Evolutionary conservation across 1,140 invertebrate genomes (phyloP).

Genomic region (Nylanderia fulva): DNA sequence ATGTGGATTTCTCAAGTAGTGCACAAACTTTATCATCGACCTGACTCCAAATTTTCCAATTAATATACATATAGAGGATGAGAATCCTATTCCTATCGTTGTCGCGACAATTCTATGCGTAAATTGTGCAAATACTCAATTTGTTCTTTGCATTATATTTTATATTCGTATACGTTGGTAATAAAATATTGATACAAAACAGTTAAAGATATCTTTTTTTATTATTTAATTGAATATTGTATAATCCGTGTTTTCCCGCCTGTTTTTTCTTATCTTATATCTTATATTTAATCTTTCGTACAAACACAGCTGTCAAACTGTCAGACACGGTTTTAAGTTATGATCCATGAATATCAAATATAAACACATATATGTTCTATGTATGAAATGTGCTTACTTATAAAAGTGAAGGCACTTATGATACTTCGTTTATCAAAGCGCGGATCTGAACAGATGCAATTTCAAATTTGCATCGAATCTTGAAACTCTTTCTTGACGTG

Average conservation of each 20-base stretch:
- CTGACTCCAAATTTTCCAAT: conserved; percentile 3
- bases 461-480: neutral
- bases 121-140: neutral
- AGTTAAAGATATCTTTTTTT: neutral
- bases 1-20: neutral
- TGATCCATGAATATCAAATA: neutral
- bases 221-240: neutral
- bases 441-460: neutral
- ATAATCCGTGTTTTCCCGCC: neutral
- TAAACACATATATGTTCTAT: neutral
- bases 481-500: too few species aligned
- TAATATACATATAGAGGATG: neutral
- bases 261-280: neutral
- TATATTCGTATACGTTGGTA: neutral
- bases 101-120: neutral
- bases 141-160: neutral
- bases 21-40: conserved; percentile 1
- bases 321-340: neutral
- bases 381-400: neutral
- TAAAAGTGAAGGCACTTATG: neutral
- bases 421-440: neutral
- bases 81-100: neutral
- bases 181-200: neutral
- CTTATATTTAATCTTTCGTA: neutral
- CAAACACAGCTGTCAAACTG: neutral